Evolutionary conservation across 1,140 invertebrate species (phyloP).

Genomic region (Zaprionus kolodkinae): DNA sequence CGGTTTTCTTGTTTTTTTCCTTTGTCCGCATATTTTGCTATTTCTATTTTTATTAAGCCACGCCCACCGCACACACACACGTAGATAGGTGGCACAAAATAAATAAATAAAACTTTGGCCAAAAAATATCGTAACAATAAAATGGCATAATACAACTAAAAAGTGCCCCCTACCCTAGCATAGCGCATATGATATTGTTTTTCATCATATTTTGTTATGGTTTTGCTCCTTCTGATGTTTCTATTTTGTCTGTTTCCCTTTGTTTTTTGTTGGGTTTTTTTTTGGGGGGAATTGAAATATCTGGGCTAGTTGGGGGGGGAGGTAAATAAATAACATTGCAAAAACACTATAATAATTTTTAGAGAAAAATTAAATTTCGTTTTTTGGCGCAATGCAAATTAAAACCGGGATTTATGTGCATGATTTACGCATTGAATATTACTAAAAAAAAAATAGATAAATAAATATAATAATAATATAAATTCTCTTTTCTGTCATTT

Average conservation of each 20-base stretch:
- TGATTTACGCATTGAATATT: not conserved
- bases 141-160: conserved; percentile 63
- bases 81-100: conserved; percentile 40
- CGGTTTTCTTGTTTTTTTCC: conserved; percentile 13
- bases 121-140: conserved; percentile 76
- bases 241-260: conserved; percentile 1
- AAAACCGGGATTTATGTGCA: conserved; percentile 3
- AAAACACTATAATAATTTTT: conserved; percentile 2
- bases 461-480: conserved; percentile 5
- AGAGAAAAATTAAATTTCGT: not conserved
- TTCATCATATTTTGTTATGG: conserved; percentile 49
- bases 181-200: conserved; percentile 5
- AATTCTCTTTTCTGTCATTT: not conserved
- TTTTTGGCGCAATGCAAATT: conserved; percentile 4
- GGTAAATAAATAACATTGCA: conserved; percentile 3
- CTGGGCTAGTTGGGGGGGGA: not conserved
- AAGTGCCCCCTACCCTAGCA: not conserved
- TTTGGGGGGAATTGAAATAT: not conserved
- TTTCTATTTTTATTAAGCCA: conserved; percentile 55
- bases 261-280: not conserved
- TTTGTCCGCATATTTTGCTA: conserved; percentile 36
- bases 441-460: not conserved
- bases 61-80: conserved; percentile 19
- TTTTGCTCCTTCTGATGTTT: conserved; percentile 1
- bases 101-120: conserved; percentile 52